phyloP scores from a whole-genome alignment of 2,797 vertebrate species.

The Lutjanus argentimaculatus region DNA sequence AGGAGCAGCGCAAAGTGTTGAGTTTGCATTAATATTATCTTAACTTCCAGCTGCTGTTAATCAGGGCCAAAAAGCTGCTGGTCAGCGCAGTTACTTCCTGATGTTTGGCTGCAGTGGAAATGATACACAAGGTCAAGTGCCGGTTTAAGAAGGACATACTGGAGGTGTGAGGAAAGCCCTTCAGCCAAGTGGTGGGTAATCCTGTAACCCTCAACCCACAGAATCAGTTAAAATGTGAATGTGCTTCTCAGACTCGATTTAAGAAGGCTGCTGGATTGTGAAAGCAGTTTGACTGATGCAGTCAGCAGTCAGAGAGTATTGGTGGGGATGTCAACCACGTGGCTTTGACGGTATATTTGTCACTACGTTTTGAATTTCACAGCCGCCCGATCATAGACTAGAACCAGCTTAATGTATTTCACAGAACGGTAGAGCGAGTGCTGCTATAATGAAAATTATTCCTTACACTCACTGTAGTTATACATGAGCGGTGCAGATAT shows the following conservation, averaged over 20 bases:
- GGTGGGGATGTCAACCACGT: neutral
- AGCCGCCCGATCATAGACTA: neutral
- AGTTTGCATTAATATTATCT: slow-evolving; percentile 28
- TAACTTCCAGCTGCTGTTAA: slow-evolving; percentile 24
- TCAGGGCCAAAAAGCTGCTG: slow-evolving; percentile 13
- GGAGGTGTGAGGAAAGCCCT: slow-evolving; percentile 24
- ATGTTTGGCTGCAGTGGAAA: slow-evolving; percentile 12
- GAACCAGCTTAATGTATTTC: slow-evolving; percentile 15
- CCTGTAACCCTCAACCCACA: neutral
- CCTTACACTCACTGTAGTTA: neutral
- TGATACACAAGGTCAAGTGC: slow-evolving; percentile 18
- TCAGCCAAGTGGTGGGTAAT: neutral
- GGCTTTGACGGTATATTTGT: slow-evolving; percentile 3
- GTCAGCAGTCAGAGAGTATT: neutral
- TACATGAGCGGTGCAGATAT: neutral
- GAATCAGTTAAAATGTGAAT: slow-evolving; percentile 27
- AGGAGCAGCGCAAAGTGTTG: slow-evolving; percentile 16
- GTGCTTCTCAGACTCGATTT: slow-evolving; percentile 18
- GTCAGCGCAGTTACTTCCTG: slow-evolving; percentile 16
- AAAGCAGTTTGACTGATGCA: neutral
- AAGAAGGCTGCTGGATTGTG: neutral
- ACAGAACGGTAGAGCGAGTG: neutral
- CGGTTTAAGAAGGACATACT: slow-evolving; percentile 1
- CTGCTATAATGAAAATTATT: neutral
- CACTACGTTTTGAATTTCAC: slow-evolving; percentile 29